phyloP scores from a whole-genome alignment of 2,888 invertebrate genomes.

The Melinaea menophilus region DNA sequence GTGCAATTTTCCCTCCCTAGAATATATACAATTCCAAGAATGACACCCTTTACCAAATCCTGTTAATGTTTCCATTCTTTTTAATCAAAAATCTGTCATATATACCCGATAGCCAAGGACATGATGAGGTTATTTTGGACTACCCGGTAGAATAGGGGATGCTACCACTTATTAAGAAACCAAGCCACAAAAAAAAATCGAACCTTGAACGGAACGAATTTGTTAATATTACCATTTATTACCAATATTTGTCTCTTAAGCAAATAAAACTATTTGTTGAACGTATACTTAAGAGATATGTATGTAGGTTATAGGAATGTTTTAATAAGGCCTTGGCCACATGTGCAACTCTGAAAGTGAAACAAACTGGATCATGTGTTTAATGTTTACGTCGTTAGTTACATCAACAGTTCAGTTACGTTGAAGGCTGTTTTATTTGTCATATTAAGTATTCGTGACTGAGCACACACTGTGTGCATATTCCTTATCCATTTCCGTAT shows the following conservation, averaged over 20 bases:
- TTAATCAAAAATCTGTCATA: too few relatives aligned
- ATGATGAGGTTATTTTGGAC: too few relatives aligned
- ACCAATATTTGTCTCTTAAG: not conserved
- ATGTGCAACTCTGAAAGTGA: constrained; percentile 7
- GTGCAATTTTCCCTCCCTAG: too few relatives aligned
- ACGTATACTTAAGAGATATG: not conserved
- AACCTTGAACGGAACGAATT: not conserved
- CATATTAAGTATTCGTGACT: constrained; percentile 3
- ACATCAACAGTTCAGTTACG: constrained; percentile 17
- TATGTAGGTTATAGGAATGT: not conserved
- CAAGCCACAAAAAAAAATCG: too few relatives aligned
- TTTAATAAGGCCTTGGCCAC: constrained; percentile 14
- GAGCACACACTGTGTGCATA: not conserved
- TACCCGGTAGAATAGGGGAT: too few relatives aligned
- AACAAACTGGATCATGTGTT: constrained; percentile 20
- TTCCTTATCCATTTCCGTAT: too few relatives aligned
- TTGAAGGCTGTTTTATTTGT: constrained; percentile 11
- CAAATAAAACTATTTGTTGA: not conserved
- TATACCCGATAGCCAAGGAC: too few relatives aligned
- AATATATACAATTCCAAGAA: too few relatives aligned
- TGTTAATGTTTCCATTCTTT: too few relatives aligned
- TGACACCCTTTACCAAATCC: too few relatives aligned
- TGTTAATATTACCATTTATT: not conserved
- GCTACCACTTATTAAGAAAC: too few relatives aligned
- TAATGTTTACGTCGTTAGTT: constrained; percentile 18